Base-by-base conservation (phyloP, 2,888 invertebrate species). In the Parasteatoda lunata region DNA sequence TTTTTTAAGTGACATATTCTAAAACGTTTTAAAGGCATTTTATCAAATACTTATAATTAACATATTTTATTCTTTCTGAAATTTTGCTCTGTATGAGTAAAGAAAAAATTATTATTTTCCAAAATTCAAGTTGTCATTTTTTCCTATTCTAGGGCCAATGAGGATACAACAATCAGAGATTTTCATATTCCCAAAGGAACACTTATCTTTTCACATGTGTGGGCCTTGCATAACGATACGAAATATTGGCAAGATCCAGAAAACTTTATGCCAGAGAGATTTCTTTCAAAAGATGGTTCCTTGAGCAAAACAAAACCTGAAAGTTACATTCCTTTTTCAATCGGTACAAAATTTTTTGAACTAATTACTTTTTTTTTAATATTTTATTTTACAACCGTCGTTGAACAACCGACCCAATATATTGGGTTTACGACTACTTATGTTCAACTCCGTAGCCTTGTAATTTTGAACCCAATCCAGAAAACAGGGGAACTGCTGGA, bases 191-290 rank as follows among this genome's bases (percentile, higher is more conserved):
- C 77, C 4, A 84, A 84, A 45, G 83, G 66, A 0, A 72, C 77
- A 4, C 48, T 52, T 5, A 69, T 84, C n/a, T 45, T 72, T 52
- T 6, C 65, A 9, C 77, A 84, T 48, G 15, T 65, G 5, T 84
- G 77, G 65, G 72, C 77, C 4, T 13, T 77, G 7, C 83, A 84
- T 30, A 72, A 77, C 8, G 77, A 84, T 66, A 66, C 77, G 3
- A 75, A 72, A 30, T 77, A 84, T 49, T 84, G 83, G 83, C 45
- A 77, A 64, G 15, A 77, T 4, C 83, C 83, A 4, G 77, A 77
- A 7, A 54, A 13, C 30, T 84, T 77, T 54, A 66, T 52, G 4
- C 83, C 83, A 30, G 71, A 77, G 48, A 51, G 83, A n/a, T 77
- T 84, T 51, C 70, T 84, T 4, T 48, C 65, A 30, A 48, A 77